A percentile compares a stretch with the other conserved stretches of the same genome.
These are phyloP conservation scores for Isurus oxyrinchus DNA, from an alignment of 2,113 vertebrate genomes.

Conservation along the genomic window DNA sequence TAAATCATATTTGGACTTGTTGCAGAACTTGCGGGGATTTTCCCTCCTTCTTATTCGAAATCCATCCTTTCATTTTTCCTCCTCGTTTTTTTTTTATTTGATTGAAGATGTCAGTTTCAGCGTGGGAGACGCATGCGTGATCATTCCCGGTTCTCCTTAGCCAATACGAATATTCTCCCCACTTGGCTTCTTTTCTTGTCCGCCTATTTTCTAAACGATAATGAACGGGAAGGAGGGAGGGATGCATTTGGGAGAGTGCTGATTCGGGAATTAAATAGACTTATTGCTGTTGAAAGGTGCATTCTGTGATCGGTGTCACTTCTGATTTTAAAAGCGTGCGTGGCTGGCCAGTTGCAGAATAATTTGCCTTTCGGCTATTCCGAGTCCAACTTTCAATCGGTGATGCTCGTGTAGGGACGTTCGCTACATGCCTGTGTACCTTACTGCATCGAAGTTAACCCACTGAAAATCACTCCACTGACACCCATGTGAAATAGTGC, in stretches of 20 bases:
- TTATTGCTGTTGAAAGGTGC: background rate
- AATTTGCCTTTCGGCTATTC: background rate
- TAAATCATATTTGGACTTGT: constrained; percentile 6
- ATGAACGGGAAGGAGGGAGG: background rate
- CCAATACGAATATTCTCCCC: background rate
- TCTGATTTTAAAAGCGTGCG: background rate
- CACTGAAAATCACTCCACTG: background rate
- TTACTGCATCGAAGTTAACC: background rate
- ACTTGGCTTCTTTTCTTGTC: background rate
- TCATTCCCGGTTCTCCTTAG: background rate
- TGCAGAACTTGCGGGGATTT: background rate
- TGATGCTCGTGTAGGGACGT: too few relatives aligned
- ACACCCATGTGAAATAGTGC: too few relatives aligned
- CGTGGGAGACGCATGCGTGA: background rate
- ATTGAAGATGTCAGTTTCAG: constrained; percentile 18
- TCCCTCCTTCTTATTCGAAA: background rate
- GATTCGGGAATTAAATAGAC: background rate
- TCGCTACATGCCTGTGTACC: background rate
- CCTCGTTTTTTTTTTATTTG: background rate
- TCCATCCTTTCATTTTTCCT: background rate
- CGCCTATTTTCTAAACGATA: background rate
- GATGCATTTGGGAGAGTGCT: background rate
- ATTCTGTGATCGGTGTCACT: background rate
- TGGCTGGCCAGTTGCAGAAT: background rate
- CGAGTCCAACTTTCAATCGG: background rate